Base-by-base conservation (phyloP, 2,113 vertebrate genomes). In the Fregetta grallaria region DNA sequence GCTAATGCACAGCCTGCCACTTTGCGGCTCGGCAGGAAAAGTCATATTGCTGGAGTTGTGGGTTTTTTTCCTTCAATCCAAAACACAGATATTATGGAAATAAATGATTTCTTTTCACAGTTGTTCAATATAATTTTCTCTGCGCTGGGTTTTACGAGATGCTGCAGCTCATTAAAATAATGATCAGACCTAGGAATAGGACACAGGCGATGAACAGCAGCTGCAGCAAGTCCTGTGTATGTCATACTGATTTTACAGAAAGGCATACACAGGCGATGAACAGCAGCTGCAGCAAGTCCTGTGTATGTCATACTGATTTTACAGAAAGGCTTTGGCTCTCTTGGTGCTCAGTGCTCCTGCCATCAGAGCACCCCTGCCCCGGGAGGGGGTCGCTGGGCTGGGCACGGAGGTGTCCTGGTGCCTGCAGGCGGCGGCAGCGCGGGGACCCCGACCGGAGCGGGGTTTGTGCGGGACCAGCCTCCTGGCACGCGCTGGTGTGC, bases 81-180 rank as follows among this genome's bases (percentile, higher is more conserved):
- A 89, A 90, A 49, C 47, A 47, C 16, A 45, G 89, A 65, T 79
- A 52, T 63, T 70, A 67, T 23, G 78, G 92, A 88, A 96, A 88
- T 50, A 92, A 90, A 80, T 52, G 0, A 71, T 74, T 91, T 49
- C 58, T 96, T 92, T 79, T 87, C 79, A 59, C 70, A 80, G 78
- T 73, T 68, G 38, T 87, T 95, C 81, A 94, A 92, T 82, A 73
- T 25, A 15, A 75, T 79, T 93, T 88, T 80, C 62, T 42, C 58
- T 47, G 72, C 50, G 56, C 73, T 84, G 73, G 26, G 36, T 72
- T 90, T 94, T 58, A 42, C 13, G 65, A 74, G 67, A 79, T 44
- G 72, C 34, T 73, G 86, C 75, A 71, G 52, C 76, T 95, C 92
- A 68, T 95, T 96, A 91, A 91, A 94, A 75, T 75, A 78, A 76